Conservation (phyloP, 2,797 vertebrate genomes). For the Periophthalmus magnuspinnatus region DNA sequence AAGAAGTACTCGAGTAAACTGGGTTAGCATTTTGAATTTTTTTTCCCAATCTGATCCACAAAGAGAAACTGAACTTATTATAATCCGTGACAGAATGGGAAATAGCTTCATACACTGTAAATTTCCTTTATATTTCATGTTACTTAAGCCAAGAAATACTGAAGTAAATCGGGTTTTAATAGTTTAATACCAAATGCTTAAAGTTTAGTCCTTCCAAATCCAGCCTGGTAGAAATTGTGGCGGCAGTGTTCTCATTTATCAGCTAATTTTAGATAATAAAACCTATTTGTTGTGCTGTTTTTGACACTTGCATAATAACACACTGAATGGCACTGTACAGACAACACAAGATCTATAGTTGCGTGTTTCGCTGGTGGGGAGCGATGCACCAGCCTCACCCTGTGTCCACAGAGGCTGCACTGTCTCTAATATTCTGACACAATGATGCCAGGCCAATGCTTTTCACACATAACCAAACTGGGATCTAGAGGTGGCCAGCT, state of each 20-base stretch:
- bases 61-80: neutral
- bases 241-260: too few relatives aligned
- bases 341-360: slow-evolving; percentile 61
- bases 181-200: too few relatives aligned
- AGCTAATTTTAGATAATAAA: neutral
- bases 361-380: slow-evolving; percentile 37
- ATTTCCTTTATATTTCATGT: neutral
- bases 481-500: slow-evolving; percentile 9
- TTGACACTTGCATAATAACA: slow-evolving; percentile 34
- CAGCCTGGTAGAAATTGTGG: too few relatives aligned
- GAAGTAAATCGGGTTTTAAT: neutral
- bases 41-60: neutral
- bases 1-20: too few relatives aligned
- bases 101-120: neutral
- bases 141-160: neutral
- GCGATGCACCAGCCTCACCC: slow-evolving; percentile 62
- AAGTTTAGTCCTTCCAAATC: too few relatives aligned
- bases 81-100: neutral
- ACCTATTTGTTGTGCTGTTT: slow-evolving; percentile 10
- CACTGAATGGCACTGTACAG: slow-evolving; percentile 50
- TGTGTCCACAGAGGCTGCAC: slow-evolving; percentile 60
- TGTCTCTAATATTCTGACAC: slow-evolving; percentile 52
- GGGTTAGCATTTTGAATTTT: too few relatives aligned
- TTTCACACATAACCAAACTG: slow-evolving; percentile 39
- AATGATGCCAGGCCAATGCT: slow-evolving; percentile 47